Percentiles rank a stretch among this genome's conserved stretches.
Evolutionary conservation across 1,140 invertebrate genomes (phyloP).

Genomic region (Bactericera cockerelli): DNA sequence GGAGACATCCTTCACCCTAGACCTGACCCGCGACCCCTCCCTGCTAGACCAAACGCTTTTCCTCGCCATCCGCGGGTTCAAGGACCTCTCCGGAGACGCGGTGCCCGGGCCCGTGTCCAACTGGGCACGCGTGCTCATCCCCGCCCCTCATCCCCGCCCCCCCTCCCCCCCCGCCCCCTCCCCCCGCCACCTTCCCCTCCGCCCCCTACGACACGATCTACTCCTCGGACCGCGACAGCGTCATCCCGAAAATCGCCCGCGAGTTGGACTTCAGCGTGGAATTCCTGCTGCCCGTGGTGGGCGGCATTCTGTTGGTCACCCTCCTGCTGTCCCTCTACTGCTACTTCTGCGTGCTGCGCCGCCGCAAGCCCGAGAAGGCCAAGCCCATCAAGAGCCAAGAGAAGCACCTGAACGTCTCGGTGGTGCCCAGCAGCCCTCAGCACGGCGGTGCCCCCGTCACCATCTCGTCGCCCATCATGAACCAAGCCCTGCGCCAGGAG

Average conservation of each 20-base stretch:
- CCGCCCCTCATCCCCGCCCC: conserved; percentile 32
- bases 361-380: conserved; percentile 21
- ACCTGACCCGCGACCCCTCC: conserved; percentile 30
- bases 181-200: conserved; percentile 28
- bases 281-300: conserved; percentile 28
- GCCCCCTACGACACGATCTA: conserved; percentile 25
- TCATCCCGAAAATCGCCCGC: conserved; percentile 25
- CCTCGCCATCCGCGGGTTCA: conserved; percentile 36
- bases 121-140: conserved; percentile 34
- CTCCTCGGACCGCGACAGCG: conserved; percentile 21
- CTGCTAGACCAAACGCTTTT: conserved; percentile 33
- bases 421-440: conserved; percentile 21
- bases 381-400: conserved; percentile 19
- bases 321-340: conserved; percentile 31
- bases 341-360: conserved; percentile 31
- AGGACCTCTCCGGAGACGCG: conserved; percentile 23
- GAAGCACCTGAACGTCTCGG: conserved; percentile 24
- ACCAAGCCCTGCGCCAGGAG: conserved; percentile 8
- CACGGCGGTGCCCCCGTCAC: conserved; percentile 19
- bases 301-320: conserved; percentile 30
- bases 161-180: too few species aligned
- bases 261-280: conserved; percentile 25
- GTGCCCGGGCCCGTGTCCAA: conserved; percentile 37
- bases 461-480: conserved; percentile 18
- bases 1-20: conserved; percentile 31